phyloP scores from a whole-genome alignment of 2,113 vertebrate genomes.

The Xyliphius kryptos region DNA sequence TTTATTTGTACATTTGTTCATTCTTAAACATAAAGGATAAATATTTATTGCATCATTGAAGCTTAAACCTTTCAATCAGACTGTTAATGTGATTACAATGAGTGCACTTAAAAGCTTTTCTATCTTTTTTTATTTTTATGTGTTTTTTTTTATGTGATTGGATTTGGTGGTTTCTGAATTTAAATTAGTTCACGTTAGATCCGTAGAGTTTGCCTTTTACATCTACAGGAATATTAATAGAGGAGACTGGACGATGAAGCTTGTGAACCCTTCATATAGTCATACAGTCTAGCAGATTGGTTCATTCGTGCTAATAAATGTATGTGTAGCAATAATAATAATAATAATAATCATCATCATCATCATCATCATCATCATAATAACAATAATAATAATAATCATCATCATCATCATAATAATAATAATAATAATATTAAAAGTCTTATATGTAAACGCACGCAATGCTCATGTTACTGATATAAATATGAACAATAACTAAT shows the following conservation, averaged over 20 bases:
- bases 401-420: no score
- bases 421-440: not conserved
- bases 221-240: not conserved
- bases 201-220: not conserved
- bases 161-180: not conserved
- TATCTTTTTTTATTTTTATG: not conserved
- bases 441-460: not conserved
- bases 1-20: not conserved
- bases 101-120: no score
- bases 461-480: not conserved
- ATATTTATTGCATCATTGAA: not conserved
- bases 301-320: conserved; percentile 1
- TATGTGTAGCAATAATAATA: not conserved
- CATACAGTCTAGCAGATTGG: not conserved
- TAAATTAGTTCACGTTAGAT: not conserved
- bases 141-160: not conserved
- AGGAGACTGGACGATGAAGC: not conserved
- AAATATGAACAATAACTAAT: not conserved
- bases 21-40: not conserved
- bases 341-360: no score
- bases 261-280: not conserved
- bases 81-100: no score
- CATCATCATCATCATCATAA: no score
- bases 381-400: no score
- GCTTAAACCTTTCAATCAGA: not conserved